Percentiles rank a stretch among this genome's conserved stretches.
phyloP scores from a whole-genome alignment of 2,888 invertebrate genomes.

The Phlogophora meticulosa region DNA sequence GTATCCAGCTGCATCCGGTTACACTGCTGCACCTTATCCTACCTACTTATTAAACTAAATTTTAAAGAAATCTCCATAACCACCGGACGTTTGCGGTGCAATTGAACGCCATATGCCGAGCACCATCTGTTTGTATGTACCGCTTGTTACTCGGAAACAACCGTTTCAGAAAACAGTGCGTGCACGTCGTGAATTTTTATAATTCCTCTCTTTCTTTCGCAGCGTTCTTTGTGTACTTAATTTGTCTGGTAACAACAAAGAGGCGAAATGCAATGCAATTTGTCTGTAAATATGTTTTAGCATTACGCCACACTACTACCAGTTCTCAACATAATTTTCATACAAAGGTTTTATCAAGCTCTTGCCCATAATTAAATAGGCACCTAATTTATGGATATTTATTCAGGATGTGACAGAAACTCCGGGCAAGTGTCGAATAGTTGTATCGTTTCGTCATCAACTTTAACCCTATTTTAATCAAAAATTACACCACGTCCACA shows the following conservation, averaged over 20 bases:
- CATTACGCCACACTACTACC: too few species aligned
- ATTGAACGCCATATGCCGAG: conserved; percentile 53
- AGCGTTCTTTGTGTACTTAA: not conserved
- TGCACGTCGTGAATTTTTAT: conserved; percentile 25
- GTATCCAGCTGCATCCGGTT: too few species aligned
- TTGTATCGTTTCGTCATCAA: not conserved
- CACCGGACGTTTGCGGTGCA: conserved; percentile 54
- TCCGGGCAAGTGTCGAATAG: not conserved
- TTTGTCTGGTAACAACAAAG: not conserved
- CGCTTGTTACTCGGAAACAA: conserved; percentile 53
- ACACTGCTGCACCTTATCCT: not conserved
- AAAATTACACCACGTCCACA: not conserved
- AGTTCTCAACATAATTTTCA: too few species aligned
- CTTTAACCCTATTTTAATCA: not conserved
- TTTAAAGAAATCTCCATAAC: conserved; percentile 43
- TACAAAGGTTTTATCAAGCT: too few species aligned
- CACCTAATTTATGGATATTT: not conserved
- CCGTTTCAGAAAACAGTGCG: conserved; percentile 35
- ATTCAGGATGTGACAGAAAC: not conserved
- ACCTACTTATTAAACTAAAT: conserved; percentile 5
- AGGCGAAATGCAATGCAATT: too few species aligned
- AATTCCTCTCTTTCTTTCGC: not conserved
- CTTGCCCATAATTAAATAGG: too few species aligned
- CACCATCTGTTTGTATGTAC: conserved; percentile 55
- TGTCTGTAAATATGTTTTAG: too few species aligned